Base-by-base conservation (phyloP, 2,888 invertebrate genomes). In the Lymantria dispar region DNA sequence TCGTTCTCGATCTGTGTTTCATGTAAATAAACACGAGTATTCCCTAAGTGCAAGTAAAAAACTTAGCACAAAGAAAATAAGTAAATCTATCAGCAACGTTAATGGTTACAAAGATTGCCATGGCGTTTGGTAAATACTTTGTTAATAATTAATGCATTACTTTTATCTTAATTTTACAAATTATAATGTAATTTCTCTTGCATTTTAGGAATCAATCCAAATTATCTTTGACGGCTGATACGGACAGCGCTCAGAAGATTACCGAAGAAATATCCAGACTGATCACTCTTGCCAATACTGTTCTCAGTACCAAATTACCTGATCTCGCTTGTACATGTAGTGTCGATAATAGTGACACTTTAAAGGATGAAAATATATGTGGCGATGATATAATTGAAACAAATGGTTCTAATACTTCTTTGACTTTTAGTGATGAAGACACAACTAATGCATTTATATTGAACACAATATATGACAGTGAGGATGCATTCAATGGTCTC, bases 221-320 rank as follows among this genome's bases (percentile, higher is more conserved):
- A 68, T 60, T 84, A 53, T 79, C 80, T 31, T 71, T 87, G 41
- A 72, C 77, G n/a, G 69, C 80, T 42, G 86, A 87, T 65, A 74
- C 74, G 47, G 87, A 88, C 45, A 71, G 76, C 30, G 65, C 76
- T 5, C 74, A 78, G 47, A 90, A 89, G 67, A 77, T 91, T 29
- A 79, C 80, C 3, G 87, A 88, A 69, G 90, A 91, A 78, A 87
- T 90, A 73, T 74, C 87, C 41, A 79, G 90, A 70, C 69, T 91
- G 60, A 88, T 88, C 52, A 87, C 80, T 79, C 90, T 91, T 85
- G 90, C 91, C 85, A 90, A 84, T 63, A 85, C 90, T 47, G 88
- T 91, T 48, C 79, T 91, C 22, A 80, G 84, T 67, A 91, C 89
- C 9, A 88, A 88, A 64, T 61, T 91, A 42, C 90, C 90, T 8